phyloP scores from a whole-genome alignment of 30 jellyfish, hydroid and myxozoan genomes.

The Mastigias papua region DNA sequence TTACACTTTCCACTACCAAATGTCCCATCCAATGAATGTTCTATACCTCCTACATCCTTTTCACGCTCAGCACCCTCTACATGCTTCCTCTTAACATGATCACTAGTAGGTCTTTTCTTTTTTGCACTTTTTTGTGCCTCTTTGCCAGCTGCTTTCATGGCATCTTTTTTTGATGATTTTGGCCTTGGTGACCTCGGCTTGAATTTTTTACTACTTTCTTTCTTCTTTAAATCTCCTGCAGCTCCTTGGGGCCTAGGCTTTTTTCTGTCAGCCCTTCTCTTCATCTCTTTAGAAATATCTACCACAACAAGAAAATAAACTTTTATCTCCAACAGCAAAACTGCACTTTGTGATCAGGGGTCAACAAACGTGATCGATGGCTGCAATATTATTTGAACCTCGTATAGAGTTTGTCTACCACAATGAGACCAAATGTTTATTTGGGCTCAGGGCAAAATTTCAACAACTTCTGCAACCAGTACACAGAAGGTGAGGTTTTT shows the following conservation, averaged over 20 bases:
- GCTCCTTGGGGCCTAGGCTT: background rate
- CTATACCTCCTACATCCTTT: constrained; percentile 39
- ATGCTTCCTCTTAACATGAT: background rate
- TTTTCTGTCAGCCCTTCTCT: constrained; percentile 28
- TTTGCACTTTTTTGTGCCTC: background rate
- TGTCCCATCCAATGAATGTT: background rate
- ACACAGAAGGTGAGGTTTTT: constrained; percentile 9
- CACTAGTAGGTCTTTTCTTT: constrained; percentile 3
- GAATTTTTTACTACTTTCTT: constrained; percentile 30
- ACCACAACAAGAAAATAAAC: background rate
- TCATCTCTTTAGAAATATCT: background rate
- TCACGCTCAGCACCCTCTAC: background rate
- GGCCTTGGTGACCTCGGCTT: constrained; percentile 45
- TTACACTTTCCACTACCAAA: no score
- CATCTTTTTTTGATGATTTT: constrained; percentile 10
- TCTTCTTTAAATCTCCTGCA: constrained; percentile 26
- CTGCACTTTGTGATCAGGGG: background rate
- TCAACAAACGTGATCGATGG: constrained; percentile 11
- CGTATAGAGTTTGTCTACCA: background rate
- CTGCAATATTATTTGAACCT: constrained; percentile 8
- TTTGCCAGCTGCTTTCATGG: constrained; percentile 14
- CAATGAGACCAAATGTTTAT: background rate
- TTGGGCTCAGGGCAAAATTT: background rate
- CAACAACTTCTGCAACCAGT: background rate
- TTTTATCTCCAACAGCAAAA: background rate